Percentiles rank a stretch among this genome's conserved stretches.
phyloP scores from a whole-genome alignment of 1,140 invertebrate genomes.

The Tigriopus japonicus region DNA sequence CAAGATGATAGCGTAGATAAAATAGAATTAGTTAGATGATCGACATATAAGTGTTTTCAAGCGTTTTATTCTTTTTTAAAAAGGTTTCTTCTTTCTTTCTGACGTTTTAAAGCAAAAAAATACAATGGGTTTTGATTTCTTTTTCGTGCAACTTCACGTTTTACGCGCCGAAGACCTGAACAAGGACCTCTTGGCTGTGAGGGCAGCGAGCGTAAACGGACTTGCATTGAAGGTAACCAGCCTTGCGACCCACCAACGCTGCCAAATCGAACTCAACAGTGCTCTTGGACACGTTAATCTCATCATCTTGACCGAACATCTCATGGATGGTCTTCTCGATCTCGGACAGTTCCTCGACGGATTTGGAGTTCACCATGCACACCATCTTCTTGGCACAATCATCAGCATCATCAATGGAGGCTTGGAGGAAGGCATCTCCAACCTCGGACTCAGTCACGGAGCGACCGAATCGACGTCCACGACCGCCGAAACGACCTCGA shows the following conservation, averaged over 20 bases:
- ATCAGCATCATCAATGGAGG: not conserved
- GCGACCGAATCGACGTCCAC: not conserved
- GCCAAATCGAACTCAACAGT: constrained; percentile 10
- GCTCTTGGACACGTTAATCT: not conserved
- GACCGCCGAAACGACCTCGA: not conserved
- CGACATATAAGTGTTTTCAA: too few relatives aligned
- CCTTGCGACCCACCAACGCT: not conserved
- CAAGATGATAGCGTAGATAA: too few relatives aligned
- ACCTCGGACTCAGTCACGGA: not conserved
- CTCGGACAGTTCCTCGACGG: not conserved
- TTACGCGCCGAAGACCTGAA: not conserved
- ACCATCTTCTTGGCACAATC: constrained; percentile 9
- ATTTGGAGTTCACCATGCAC: not conserved
- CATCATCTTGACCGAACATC: not conserved
- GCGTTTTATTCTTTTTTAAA: too few relatives aligned
- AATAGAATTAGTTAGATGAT: too few relatives aligned
- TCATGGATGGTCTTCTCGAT: not conserved
- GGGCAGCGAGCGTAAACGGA: constrained; percentile 3
- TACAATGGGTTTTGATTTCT: too few relatives aligned
- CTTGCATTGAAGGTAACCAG: not conserved
- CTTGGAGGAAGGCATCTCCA: not conserved
- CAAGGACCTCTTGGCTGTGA: not conserved
- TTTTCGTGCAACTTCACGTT: too few relatives aligned
- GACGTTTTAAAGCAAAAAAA: too few relatives aligned
- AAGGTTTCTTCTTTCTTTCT: too few relatives aligned